These are phyloP conservation scores for Hermetia illucens DNA, from an alignment of 1,140 invertebrate genomes.

Conservation along the genomic window DNA sequence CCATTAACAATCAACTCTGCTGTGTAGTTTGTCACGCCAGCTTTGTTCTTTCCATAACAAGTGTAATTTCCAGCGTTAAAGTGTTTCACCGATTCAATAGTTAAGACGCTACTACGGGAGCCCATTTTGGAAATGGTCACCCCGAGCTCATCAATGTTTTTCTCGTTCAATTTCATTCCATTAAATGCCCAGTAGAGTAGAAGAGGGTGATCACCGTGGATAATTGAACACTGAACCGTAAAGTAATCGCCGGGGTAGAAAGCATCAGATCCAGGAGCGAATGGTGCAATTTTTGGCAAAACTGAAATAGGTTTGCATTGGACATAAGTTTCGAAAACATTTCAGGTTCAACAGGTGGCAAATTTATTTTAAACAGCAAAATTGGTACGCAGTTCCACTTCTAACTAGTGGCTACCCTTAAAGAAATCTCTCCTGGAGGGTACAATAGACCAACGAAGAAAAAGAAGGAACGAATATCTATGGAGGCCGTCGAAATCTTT, in stretches of 20 bases:
- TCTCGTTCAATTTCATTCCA: slow-evolving; percentile 26
- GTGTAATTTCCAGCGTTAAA: slow-evolving; percentile 66
- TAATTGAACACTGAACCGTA: slow-evolving; percentile 50
- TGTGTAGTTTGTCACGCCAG: slow-evolving; percentile 46
- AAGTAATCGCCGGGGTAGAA: slow-evolving; percentile 48
- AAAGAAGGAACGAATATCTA: too few relatives aligned
- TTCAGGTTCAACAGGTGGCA: too few relatives aligned
- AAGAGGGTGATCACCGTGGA: slow-evolving; percentile 65
- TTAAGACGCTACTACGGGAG: slow-evolving; percentile 48
- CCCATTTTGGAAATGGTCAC: slow-evolving; percentile 38
- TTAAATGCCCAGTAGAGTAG: slow-evolving; percentile 61
- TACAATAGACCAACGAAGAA: too few relatives aligned
- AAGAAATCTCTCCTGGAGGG: too few relatives aligned
- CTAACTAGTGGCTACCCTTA: too few relatives aligned
- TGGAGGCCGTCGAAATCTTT: too few relatives aligned
- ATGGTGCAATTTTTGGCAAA: slow-evolving; percentile 46
- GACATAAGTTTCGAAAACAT: too few relatives aligned
- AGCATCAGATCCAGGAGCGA: slow-evolving; percentile 42
- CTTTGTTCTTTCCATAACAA: slow-evolving; percentile 62
- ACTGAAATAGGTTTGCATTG: slow-evolving; percentile 37
- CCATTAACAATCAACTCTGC: slow-evolving; percentile 55
- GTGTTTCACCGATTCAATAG: slow-evolving; percentile 53
- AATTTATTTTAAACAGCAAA: too few relatives aligned
- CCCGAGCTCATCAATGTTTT: slow-evolving; percentile 14
- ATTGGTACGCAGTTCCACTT: too few relatives aligned